Evolutionary conservation across 2,888 invertebrate species (phyloP).

Genomic region (Tachystola acroxantha): DNA sequence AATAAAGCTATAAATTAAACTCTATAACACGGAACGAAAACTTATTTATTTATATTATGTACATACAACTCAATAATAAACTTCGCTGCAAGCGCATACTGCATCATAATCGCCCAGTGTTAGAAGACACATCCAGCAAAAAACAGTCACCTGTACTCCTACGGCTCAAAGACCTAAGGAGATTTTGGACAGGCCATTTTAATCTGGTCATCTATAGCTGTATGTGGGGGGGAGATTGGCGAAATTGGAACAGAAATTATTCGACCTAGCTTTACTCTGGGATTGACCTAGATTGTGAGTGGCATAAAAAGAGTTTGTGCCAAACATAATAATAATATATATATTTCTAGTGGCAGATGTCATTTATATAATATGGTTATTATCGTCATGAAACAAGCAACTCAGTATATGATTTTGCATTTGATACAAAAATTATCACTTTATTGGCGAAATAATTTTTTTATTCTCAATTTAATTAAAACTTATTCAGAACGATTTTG

Average conservation of each 20-base stretch:
- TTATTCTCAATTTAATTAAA: too few species aligned
- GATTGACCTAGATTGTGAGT: slow-evolving; percentile 34
- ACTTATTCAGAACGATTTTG: too few species aligned
- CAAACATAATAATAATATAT: neutral
- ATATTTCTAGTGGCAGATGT: neutral
- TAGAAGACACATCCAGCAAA: neutral
- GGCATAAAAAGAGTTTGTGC: slow-evolving; percentile 2
- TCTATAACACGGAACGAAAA: neutral
- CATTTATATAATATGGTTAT: too few species aligned
- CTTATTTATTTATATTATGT: too few species aligned
- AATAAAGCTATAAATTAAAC: neutral
- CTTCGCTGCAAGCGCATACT: neutral
- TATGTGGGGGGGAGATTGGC: slow-evolving; percentile 26
- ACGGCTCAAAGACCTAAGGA: too few species aligned
- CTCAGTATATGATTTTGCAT: too few species aligned
- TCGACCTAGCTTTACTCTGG: slow-evolving; percentile 35
- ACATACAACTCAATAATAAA: neutral
- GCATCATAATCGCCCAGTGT: neutral
- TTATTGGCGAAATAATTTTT: too few species aligned
- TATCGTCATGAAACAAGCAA: too few species aligned
- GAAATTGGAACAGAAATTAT: slow-evolving; percentile 36
- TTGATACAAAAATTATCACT: too few species aligned
- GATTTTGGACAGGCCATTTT: neutral
- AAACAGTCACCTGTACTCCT: too few species aligned
- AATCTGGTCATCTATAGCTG: slow-evolving; percentile 6